Percentiles rank a stretch among this genome's conserved stretches.
These are phyloP conservation scores for Pammene aurita DNA, from an alignment of 2,888 invertebrate species.

Conservation along the genomic window DNA sequence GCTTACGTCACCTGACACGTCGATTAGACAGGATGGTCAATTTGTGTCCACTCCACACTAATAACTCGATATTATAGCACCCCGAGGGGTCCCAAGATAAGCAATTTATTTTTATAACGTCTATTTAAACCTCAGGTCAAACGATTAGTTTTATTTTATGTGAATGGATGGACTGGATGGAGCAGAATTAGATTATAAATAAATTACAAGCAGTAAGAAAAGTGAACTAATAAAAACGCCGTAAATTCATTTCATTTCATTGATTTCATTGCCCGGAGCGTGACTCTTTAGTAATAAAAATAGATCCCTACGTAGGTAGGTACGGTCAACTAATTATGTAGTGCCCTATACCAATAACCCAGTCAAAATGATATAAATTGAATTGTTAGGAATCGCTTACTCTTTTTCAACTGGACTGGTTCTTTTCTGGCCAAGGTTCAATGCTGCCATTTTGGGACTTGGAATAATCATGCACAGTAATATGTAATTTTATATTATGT, in stretches of 20 bases:
- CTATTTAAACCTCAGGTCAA: slow-evolving; percentile 41
- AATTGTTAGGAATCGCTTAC: too few species aligned
- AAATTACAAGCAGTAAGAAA: background rate
- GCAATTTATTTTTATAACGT: slow-evolving; percentile 42
- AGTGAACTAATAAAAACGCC: slow-evolving; percentile 2
- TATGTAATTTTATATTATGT: too few species aligned
- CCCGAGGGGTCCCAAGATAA: slow-evolving; percentile 40
- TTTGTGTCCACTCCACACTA: slow-evolving; percentile 42
- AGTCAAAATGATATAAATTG: too few species aligned
- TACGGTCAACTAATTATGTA: background rate
- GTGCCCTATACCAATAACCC: too few species aligned
- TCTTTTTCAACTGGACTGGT: too few species aligned
- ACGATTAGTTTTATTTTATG: slow-evolving; percentile 40
- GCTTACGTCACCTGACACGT: slow-evolving; percentile 41
- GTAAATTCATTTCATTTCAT: slow-evolving; percentile 18
- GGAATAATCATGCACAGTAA: too few species aligned
- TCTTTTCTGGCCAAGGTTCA: too few species aligned
- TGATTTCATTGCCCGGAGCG: background rate
- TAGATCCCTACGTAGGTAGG: background rate
- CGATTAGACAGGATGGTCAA: slow-evolving; percentile 40
- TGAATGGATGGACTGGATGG: slow-evolving; percentile 26
- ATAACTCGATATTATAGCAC: slow-evolving; percentile 41
- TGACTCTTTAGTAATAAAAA: slow-evolving; percentile 8
- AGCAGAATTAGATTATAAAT: slow-evolving; percentile 37
- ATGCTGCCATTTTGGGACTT: too few species aligned